Conservation (phyloP, 2,797 vertebrate species). For the Centropyge bicolor region DNA sequence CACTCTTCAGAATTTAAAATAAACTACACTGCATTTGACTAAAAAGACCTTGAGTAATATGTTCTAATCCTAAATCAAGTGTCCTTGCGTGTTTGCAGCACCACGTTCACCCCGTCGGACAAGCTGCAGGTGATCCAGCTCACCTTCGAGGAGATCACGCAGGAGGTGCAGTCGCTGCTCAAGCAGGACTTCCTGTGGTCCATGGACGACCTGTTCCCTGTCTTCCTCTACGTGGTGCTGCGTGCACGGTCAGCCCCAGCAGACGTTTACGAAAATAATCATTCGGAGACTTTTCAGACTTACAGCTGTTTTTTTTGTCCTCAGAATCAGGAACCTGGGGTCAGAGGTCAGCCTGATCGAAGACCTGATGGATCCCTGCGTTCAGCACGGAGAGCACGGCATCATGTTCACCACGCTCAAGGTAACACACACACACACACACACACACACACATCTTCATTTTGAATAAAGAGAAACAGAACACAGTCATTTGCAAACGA, state of each 20-base stretch:
- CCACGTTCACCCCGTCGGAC: constrained; percentile 97
- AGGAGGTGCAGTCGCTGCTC: constrained; percentile 91
- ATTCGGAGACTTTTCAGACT: background rate
- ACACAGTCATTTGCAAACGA: no score
- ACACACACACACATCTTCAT: background rate
- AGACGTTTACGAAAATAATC: background rate
- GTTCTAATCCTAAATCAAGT: no score
- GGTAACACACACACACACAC: constrained; percentile 75
- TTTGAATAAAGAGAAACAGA: no score
- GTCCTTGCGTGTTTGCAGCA: constrained; percentile 82
- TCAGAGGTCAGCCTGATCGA: constrained; percentile 98
- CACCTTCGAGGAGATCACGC: constrained; percentile 98
- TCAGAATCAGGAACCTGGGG: constrained; percentile 96
- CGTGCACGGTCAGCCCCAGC: constrained; percentile 89
- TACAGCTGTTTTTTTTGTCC: background rate
- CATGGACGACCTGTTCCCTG: constrained; percentile 98
- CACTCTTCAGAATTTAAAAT: background rate
- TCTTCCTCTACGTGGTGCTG: constrained; percentile 98
- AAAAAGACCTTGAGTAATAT: no score
- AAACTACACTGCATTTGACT: background rate
- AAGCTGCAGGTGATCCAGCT: constrained; percentile 98
- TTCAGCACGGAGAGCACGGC: constrained; percentile 97
- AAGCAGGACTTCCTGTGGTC: constrained; percentile 98
- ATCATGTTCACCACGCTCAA: constrained; percentile 99
- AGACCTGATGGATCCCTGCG: constrained; percentile 97